A percentile compares a stretch with the other conserved stretches of the same genome.
phyloP scores from a whole-genome alignment of 2,888 invertebrate species.

The Pristionchus arcanus region DNA sequence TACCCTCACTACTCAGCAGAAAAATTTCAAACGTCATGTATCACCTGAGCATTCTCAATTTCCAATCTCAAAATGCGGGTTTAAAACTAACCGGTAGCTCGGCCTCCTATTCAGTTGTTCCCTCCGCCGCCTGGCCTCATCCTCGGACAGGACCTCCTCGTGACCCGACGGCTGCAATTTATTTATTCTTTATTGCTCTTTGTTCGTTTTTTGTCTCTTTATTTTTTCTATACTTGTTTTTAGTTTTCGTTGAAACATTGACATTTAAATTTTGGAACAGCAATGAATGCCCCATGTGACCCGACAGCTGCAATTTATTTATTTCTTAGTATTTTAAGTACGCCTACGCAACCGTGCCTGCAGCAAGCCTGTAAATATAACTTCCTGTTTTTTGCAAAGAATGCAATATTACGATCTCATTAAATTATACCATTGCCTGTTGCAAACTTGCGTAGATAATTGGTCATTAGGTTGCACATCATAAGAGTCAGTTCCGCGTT shows the following conservation, averaged over 20 bases:
- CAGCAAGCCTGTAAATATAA: not conserved
- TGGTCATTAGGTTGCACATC: too few relatives aligned
- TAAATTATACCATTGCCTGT: not conserved
- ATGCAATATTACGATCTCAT: not conserved
- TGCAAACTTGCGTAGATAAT: too few relatives aligned
- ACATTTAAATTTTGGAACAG: too few relatives aligned
- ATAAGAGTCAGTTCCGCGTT: too few relatives aligned
- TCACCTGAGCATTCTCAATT: too few relatives aligned
- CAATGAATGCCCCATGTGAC: not conserved
- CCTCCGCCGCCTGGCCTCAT: conserved; percentile 76
- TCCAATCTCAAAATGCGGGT: too few relatives aligned
- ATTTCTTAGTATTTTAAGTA: not conserved
- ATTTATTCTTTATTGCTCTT: not conserved
- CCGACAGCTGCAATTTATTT: not conserved
- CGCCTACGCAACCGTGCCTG: not conserved
- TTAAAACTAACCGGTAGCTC: conserved; percentile 76
- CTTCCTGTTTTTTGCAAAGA: not conserved
- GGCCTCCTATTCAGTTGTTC: conserved; percentile 78
- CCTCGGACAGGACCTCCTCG: conserved; percentile 75
- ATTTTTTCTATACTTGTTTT: not conserved
- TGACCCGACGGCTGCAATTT: conserved; percentile 43
- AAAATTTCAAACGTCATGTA: too few relatives aligned
- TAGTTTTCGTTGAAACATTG: too few relatives aligned
- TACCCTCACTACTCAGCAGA: too few relatives aligned
- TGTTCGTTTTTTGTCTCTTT: not conserved